Conservation (phyloP, 2,888 invertebrate species). For the Plebejus anna region DNA sequence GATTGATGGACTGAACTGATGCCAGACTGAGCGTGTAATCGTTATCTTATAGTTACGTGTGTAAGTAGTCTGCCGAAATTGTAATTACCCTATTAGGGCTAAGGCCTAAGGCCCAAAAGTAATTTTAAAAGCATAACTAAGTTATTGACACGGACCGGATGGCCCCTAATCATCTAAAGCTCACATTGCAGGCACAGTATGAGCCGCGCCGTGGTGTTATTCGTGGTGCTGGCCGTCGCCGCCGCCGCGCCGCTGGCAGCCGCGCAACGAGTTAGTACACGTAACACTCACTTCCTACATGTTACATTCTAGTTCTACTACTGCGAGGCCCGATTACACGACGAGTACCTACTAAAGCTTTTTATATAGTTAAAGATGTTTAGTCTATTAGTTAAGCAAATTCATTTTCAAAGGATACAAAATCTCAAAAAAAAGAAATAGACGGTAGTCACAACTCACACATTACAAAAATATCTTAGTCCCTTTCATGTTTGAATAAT, state of each 20-base stretch:
- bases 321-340: not conserved
- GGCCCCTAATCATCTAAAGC: not conserved
- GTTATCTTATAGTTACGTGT: no score
- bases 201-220: slow-evolving; percentile 5
- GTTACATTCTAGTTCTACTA: slow-evolving; percentile 25
- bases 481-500: not conserved
- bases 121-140: not conserved
- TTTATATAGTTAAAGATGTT: not conserved
- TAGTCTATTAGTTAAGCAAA: not conserved
- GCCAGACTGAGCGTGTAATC: no score
- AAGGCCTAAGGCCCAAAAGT: no score
- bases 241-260: slow-evolving; percentile 52
- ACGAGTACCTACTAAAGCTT: not conserved
- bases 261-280: slow-evolving; percentile 63
- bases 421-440: not conserved
- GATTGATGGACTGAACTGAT: no score
- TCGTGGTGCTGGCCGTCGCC: slow-evolving; percentile 49
- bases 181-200: slow-evolving; percentile 28
- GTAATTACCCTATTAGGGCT: no score
- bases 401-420: not conserved
- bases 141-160: not conserved
- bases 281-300: slow-evolving; percentile 46
- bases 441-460: not conserved
- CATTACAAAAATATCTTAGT: not conserved
- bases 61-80: no score